phyloP scores from a whole-genome alignment of 2,797 vertebrate genomes.

The Eulemur coronatus region DNA sequence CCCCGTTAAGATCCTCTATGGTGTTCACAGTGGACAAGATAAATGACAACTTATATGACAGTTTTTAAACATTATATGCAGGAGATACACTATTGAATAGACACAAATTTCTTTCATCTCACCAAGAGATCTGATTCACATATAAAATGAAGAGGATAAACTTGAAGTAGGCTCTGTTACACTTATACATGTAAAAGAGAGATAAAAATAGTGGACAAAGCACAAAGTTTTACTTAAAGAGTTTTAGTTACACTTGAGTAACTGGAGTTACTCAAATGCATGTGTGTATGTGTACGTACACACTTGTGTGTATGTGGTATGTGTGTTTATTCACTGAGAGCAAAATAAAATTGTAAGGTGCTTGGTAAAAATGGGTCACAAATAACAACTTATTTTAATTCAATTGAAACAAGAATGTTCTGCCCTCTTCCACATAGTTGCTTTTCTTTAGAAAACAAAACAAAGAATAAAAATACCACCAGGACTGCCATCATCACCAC shows the following conservation, averaged over 20 bases:
- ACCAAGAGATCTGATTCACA: background rate
- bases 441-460: background rate
- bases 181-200: background rate
- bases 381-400: background rate
- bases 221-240: background rate
- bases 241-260: background rate
- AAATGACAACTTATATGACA: background rate
- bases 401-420: background rate
- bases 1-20: background rate
- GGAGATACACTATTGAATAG: background rate
- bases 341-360: background rate
- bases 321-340: background rate
- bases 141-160: background rate
- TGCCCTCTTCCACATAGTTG: background rate
- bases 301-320: background rate
- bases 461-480: background rate
- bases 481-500: background rate
- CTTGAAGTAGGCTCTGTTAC: background rate
- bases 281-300: too few relatives aligned
- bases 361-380: background rate
- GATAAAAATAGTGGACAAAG: background rate
- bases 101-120: background rate
- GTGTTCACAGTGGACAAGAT: background rate
- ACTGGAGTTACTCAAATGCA: background rate
- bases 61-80: background rate